Conservation (phyloP, 2,888 invertebrate species). For the Pristionchus exspectatus region DNA sequence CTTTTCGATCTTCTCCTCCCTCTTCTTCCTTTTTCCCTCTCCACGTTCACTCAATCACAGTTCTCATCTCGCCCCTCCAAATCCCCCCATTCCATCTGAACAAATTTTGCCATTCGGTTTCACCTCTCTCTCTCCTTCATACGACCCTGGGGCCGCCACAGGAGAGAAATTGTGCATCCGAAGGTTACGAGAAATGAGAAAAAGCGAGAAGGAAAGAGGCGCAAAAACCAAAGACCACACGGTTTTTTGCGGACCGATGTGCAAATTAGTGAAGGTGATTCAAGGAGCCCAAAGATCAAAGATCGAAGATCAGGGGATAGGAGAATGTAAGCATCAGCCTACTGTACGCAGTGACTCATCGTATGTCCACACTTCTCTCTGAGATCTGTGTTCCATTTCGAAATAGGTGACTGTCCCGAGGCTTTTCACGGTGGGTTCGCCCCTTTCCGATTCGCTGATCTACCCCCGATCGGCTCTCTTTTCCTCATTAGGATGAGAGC, state of each 20-base stretch:
- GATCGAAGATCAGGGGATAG: slow-evolving; percentile 14
- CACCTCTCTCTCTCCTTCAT: neutral
- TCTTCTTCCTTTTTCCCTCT: neutral
- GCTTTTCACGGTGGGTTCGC: neutral
- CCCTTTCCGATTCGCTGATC: neutral
- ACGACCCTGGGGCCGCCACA: slow-evolving; percentile 46
- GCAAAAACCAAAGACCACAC: neutral
- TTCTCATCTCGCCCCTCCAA: neutral
- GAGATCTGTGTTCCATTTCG: slow-evolving; percentile 11
- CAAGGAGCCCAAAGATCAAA: neutral
- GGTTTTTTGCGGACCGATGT: neutral
- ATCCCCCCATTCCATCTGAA: slow-evolving; percentile 23
- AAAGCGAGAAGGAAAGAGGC: neutral
- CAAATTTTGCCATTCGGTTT: slow-evolving; percentile 25
- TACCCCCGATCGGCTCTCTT: neutral
- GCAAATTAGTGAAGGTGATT: neutral
- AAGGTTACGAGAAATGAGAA: slow-evolving; percentile 9
- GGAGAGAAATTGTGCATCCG: neutral
- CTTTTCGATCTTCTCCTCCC: slow-evolving; percentile 16
- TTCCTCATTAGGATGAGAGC: neutral
- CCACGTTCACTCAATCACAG: neutral
- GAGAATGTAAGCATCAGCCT: neutral
- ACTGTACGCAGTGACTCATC: neutral
- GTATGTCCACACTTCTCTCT: neutral
- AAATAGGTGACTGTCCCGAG: neutral